phyloP scores from a whole-genome alignment of 2,797 vertebrate genomes.

The Gallinago solitaria region DNA sequence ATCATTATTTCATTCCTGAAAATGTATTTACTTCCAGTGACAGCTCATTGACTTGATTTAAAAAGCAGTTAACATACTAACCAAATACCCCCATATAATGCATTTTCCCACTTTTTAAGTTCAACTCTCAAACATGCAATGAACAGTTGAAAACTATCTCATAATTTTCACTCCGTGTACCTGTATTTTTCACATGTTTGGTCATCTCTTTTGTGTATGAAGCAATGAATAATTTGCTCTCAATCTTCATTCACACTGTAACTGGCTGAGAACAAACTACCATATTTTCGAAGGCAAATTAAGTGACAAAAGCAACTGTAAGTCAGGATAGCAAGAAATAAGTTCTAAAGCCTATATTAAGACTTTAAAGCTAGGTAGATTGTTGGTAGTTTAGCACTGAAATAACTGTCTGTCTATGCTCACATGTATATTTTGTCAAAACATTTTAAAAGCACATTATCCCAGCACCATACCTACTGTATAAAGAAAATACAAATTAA shows the following conservation, averaged over 20 bases:
- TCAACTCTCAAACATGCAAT: background rate
- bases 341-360: background rate
- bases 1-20: background rate
- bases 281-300: background rate
- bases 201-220: background rate
- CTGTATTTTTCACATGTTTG: background rate
- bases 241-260: background rate
- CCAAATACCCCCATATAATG: background rate
- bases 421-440: background rate
- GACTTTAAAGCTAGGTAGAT: background rate
- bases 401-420: background rate
- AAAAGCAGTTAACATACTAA: background rate
- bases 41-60: background rate
- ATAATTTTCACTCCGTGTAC: background rate
- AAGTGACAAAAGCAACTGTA: background rate
- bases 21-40: background rate
- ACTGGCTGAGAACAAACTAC: background rate
- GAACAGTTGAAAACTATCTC: background rate
- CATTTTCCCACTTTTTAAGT: background rate
- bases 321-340: background rate
- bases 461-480: background rate
- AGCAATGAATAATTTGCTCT: background rate
- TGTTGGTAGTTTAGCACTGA: background rate
- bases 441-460: constrained; percentile 2
- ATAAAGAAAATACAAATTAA: constrained; percentile 8